phyloP scores from a whole-genome alignment of 2,888 invertebrate genomes.

The Drymonia ruficornis region DNA sequence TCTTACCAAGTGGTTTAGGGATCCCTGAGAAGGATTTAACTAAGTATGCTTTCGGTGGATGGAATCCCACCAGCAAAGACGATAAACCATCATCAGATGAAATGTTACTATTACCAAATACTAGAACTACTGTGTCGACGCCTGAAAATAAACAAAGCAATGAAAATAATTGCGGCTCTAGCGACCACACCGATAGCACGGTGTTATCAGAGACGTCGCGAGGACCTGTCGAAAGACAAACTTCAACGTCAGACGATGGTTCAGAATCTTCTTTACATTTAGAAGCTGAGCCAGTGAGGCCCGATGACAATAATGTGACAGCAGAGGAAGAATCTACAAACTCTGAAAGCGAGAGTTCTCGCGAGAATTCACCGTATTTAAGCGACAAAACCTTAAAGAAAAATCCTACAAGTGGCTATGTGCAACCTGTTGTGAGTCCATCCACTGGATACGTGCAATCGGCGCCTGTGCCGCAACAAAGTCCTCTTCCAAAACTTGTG shows the following conservation, averaged over 20 bases:
- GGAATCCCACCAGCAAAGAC: constrained; percentile 72
- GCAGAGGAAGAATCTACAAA: constrained; percentile 55
- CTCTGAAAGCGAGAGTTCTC: constrained; percentile 61
- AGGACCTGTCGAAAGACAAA: constrained; percentile 66
- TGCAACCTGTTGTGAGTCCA: constrained; percentile 55
- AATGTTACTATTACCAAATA: constrained; percentile 72
- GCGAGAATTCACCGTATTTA: constrained; percentile 64
- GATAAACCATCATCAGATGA: constrained; percentile 79
- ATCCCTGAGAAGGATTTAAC: constrained; percentile 74
- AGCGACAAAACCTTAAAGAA: constrained; percentile 64
- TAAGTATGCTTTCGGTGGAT: constrained; percentile 70
- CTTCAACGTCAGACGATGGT: constrained; percentile 71
- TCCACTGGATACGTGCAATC: constrained; percentile 63
- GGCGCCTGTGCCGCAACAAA: constrained; percentile 49
- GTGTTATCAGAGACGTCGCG: constrained; percentile 73
- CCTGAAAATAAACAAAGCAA: constrained; percentile 67
- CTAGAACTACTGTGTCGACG: constrained; percentile 58
- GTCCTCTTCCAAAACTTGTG: constrained; percentile 37
- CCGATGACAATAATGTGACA: constrained; percentile 45
- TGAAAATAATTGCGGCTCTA: constrained; percentile 68
- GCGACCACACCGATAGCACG: constrained; percentile 78
- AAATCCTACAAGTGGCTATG: constrained; percentile 65
- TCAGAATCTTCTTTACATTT: constrained; percentile 72
- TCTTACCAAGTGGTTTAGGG: constrained; percentile 87
- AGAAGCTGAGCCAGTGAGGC: constrained; percentile 60